These are phyloP conservation scores for Coremacera marginata DNA, from an alignment of 2,888 invertebrate species.

Conservation along the genomic window DNA sequence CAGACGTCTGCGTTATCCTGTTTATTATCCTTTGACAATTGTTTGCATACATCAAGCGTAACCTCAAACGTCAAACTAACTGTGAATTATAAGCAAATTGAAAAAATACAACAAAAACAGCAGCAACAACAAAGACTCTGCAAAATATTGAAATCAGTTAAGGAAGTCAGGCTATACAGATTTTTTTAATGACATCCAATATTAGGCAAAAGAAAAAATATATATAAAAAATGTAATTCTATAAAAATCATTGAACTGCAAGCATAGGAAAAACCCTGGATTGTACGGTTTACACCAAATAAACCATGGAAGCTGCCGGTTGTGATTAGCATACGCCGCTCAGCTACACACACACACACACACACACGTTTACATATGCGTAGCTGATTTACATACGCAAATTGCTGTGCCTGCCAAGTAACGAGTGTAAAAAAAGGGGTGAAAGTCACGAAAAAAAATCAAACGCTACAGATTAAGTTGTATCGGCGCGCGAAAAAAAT, in stretches of 20 bases:
- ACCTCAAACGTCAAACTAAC: conserved; percentile 35
- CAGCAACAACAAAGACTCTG: neutral
- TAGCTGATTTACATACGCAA: conserved; percentile 32
- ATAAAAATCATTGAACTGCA: conserved; percentile 64
- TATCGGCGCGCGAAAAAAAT: conserved; percentile 1
- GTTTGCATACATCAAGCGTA: conserved; percentile 33
- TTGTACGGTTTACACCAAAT: too few species aligned
- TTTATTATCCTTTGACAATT: conserved; percentile 39
- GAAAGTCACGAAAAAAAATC: neutral
- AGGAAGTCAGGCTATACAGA: neutral
- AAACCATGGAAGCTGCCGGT: neutral
- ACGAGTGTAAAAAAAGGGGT: neutral
- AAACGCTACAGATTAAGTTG: conserved; percentile 25
- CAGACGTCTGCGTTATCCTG: conserved; percentile 31
- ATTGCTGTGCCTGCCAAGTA: conserved; percentile 8
- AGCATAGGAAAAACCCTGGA: conserved; percentile 21
- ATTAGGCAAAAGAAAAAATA: conserved; percentile 50
- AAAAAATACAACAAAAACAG: conserved; percentile 9
- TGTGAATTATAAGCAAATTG: conserved; percentile 30
- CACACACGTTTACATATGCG: neutral
- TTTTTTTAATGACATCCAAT: conserved; percentile 21
- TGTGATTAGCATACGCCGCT: conserved; percentile 20
- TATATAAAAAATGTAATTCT: conserved; percentile 43
- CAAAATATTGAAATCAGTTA: conserved; percentile 22
- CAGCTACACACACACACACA: neutral